phyloP scores from a whole-genome alignment of 2,113 vertebrate genomes.

The Oryctolagus cuniculus region DNA sequence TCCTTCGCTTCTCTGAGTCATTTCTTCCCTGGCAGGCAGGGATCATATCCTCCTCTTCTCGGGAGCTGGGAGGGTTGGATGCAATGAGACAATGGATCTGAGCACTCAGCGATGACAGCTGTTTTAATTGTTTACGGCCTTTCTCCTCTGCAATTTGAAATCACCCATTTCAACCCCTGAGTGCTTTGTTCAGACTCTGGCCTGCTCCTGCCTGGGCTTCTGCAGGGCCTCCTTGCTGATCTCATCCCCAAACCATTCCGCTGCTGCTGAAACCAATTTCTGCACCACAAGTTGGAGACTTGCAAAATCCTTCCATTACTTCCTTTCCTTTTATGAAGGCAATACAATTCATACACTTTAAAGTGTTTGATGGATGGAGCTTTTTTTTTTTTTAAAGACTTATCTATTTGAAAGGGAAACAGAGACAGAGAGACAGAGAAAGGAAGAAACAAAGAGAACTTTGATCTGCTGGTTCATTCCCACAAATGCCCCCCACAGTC shows the following conservation, averaged over 20 bases:
- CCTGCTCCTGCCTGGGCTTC: conserved; percentile 24
- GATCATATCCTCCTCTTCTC: neutral
- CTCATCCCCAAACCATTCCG: conserved; percentile 53
- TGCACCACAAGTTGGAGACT: neutral
- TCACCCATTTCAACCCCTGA: neutral
- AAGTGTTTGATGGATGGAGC: neutral
- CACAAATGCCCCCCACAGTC: no score
- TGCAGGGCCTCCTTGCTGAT: neutral
- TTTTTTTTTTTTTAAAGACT: no score
- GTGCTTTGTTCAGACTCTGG: neutral
- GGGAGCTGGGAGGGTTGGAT: neutral
- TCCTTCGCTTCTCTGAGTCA: neutral
- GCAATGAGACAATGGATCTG: neutral
- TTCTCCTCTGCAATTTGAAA: neutral
- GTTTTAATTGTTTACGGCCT: neutral
- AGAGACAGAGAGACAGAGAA: no score
- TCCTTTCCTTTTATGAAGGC: neutral
- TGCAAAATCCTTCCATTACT: neutral
- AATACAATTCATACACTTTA: neutral
- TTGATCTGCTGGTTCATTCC: no score
- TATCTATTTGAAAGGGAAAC: no score
- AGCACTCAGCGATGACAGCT: neutral
- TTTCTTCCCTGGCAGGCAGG: neutral
- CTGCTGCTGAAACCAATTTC: conserved; percentile 7
- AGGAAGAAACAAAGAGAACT: no score